Conservation (phyloP, 2,797 vertebrate genomes). For the Limnodromus scolopaceus region DNA sequence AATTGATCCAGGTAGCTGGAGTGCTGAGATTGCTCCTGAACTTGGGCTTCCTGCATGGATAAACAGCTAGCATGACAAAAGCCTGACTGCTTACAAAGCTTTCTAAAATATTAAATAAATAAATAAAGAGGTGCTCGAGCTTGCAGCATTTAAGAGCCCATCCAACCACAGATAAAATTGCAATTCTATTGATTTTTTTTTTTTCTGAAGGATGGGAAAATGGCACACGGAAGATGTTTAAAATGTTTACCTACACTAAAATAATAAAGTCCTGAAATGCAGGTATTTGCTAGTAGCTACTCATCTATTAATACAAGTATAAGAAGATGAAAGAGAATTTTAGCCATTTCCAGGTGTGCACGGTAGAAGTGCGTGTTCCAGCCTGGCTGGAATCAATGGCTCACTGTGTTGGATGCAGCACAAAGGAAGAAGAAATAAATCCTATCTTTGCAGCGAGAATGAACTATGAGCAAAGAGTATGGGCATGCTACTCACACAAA, state of each 20-base stretch:
- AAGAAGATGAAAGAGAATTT: not conserved
- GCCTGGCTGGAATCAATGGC: not conserved
- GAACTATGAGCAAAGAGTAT: not conserved
- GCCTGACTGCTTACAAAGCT: slow-evolving; percentile 43
- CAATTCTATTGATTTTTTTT: not conserved
- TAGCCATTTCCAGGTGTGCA: not conserved
- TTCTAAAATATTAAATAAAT: slow-evolving; percentile 51
- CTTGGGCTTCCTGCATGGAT: not conserved
- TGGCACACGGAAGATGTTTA: not conserved
- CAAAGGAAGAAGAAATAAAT: not conserved
- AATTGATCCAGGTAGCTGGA: not conserved
- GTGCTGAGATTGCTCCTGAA: not conserved
- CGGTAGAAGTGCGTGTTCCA: accelerated
- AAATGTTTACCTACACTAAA: not conserved
- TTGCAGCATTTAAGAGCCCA: not conserved
- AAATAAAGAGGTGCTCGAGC: not conserved
- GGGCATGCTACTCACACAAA: not conserved
- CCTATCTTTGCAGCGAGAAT: not conserved
- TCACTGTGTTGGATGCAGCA: not conserved
- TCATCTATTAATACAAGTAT: not conserved
- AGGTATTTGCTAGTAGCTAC: not conserved
- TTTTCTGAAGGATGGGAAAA: not conserved
- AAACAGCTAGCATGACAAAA: not conserved
- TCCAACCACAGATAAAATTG: not conserved
- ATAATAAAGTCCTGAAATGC: not conserved